Base-by-base conservation (phyloP, 1,140 invertebrate species). In the Heliconius himera region DNA sequence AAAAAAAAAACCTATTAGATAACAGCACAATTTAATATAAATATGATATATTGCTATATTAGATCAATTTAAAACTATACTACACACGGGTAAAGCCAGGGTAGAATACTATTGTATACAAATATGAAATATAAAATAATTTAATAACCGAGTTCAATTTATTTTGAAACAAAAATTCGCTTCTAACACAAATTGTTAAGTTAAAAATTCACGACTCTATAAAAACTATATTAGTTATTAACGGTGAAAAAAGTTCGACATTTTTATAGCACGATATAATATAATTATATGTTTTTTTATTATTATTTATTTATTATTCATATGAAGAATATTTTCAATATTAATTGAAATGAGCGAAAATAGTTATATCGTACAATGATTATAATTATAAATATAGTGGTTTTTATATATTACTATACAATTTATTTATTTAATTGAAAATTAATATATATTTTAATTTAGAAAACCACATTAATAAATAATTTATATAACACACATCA, bases 131-230 rank as follows among this genome's bases (percentile, higher is more conserved):
- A 11, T n/a, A n/a, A 16, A 29, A 29, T 13, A 26, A 66, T 66
- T 66, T 6, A 26, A 8, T 66, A 66, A 29, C 54, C n/a, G 54
- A 26, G 26, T 29, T 29, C 26, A 66, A 66, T 66, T 29, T 66
- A 66, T 66, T 66, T 66, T 26, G 11, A 66, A 66, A 66, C 4
- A 29, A 26, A 66, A 66, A 29, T 29, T 66, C 60, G 9, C 60
- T 66, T 66, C 60, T 66, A 66, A 66, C 60, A 26, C 60, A 66
- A 26, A 66, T 66, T 66, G 60, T 4, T 22, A 66, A 26, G 9
- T 66, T 66, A 66, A 66, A 66, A 66, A 66, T 66, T 66, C 60
- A 66, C 26, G 60, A 66, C 13, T 66, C 60, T 66, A 66, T 66
- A 66, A 66, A 66, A 66, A 66, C 60, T 29, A 16, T 26, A 66